Evolutionary conservation across 2,797 vertebrate genomes (phyloP).

Genomic region (Microctenopoma lineatum): DNA sequence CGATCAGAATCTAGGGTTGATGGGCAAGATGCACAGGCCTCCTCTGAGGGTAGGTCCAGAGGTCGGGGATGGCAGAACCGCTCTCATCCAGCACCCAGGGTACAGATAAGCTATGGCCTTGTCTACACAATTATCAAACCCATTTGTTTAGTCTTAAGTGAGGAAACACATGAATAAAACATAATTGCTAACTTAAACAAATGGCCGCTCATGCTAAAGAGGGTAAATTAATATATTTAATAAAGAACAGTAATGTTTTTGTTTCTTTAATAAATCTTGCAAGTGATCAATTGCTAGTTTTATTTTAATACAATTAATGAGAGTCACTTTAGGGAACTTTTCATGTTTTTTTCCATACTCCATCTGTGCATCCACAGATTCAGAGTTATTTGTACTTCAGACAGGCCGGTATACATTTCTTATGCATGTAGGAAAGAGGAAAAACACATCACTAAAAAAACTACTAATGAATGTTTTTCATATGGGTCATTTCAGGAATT

Average conservation of each 20-base stretch:
- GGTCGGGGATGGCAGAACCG: conserved; percentile 89
- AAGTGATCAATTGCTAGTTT: conserved; percentile 86
- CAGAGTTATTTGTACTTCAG: conserved; percentile 59
- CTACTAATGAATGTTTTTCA: conserved; percentile 27
- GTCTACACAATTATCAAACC: conserved; percentile 80
- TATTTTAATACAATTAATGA: conserved; percentile 51
- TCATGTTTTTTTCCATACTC: conserved; percentile 21
- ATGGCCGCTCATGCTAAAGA: conserved; percentile 79
- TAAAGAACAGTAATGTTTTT: conserved; percentile 79
- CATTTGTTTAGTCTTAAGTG: conserved; percentile 85
- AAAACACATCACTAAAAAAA: conserved; percentile 39
- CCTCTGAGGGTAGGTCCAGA: conserved; percentile 91
- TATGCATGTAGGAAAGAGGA: conserved; percentile 64
- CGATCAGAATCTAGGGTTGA: conserved; percentile 96
- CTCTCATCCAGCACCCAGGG: conserved; percentile 98
- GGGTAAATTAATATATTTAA: conserved; percentile 83
- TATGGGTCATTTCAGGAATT: conserved; percentile 37
- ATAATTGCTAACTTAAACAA: conserved; percentile 78
- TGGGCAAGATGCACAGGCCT: conserved; percentile 96
- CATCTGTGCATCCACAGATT: conserved; percentile 62
- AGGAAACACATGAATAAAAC: conserved; percentile 73
- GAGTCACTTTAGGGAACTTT: conserved; percentile 70
- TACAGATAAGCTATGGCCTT: conserved; percentile 98
- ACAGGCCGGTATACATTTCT: conserved; percentile 49
- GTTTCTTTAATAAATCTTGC: conserved; percentile 79